Conservation (phyloP, 2,888 invertebrate species). For the Sarcophaga variegata region DNA sequence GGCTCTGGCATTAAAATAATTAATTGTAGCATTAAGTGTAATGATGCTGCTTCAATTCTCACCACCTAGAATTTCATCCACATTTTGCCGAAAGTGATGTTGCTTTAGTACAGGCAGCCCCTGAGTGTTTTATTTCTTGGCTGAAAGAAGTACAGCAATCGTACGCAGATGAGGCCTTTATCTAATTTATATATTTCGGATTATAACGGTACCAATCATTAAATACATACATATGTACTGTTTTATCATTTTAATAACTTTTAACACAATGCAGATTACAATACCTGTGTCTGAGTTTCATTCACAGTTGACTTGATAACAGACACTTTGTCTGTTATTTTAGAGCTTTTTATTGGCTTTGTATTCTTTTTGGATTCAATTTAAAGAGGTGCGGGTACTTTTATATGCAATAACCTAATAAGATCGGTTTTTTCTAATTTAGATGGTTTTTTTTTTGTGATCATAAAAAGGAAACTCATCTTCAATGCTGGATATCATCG, state of each 20-base stretch:
- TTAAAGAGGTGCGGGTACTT: constrained; percentile 50
- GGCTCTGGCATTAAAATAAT: too few relatives aligned
- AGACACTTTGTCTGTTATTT: constrained; percentile 55
- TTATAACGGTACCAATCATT: background rate
- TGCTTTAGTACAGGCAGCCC: too few relatives aligned
- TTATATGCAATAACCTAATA: background rate
- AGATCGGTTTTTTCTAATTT: constrained; percentile 29
- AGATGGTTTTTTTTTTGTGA: constrained; percentile 2
- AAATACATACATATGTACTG: background rate
- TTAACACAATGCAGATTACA: background rate
- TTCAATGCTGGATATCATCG: constrained; percentile 37
- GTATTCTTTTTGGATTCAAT: background rate
- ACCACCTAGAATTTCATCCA: background rate
- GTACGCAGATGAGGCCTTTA: too few relatives aligned
- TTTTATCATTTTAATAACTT: background rate
- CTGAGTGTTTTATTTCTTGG: too few relatives aligned
- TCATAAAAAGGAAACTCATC: constrained; percentile 48
- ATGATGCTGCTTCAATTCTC: too few relatives aligned
- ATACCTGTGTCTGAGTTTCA: background rate
- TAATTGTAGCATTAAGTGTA: too few relatives aligned
- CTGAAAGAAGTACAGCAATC: too few relatives aligned
- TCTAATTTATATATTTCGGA: too few relatives aligned
- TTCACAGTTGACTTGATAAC: constrained; percentile 12
- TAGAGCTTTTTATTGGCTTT: background rate
- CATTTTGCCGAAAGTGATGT: background rate